Conservation (phyloP, 2,113 vertebrate genomes). For the Festucalex cinctus region DNA sequence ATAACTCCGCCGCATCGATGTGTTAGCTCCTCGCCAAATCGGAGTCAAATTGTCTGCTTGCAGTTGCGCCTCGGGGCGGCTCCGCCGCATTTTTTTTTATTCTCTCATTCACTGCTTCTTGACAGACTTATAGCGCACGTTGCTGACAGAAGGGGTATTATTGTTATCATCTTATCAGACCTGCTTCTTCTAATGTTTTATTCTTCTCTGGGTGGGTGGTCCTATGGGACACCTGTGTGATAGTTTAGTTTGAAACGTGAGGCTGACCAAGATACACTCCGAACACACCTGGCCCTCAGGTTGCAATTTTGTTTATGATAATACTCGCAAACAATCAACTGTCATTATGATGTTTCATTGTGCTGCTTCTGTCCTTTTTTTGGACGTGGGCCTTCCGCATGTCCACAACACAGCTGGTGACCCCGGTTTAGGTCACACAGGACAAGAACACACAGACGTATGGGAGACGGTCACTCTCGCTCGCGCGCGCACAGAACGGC, state of each 20-base stretch:
- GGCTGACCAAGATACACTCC: constrained; percentile 16
- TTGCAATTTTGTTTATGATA: constrained; percentile 8
- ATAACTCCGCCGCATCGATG: constrained; percentile 51
- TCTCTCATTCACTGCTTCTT: constrained; percentile 44
- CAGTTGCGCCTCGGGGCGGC: constrained; percentile 54
- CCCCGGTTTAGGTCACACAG: constrained; percentile 65
- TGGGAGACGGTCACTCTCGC: constrained; percentile 19
- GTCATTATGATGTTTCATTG: constrained; percentile 33
- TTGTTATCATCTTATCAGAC: constrained; percentile 48
- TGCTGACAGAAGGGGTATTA: constrained; percentile 60
- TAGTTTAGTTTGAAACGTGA: constrained; percentile 46
- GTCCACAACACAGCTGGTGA: constrained; percentile 71
- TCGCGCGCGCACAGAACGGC: too few species aligned
- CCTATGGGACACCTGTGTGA: constrained; percentile 27
- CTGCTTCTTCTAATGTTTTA: constrained; percentile 55
- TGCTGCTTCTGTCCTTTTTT: constrained; percentile 49
- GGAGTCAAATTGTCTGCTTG: constrained; percentile 61
- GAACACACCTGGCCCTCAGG: constrained; percentile 36
- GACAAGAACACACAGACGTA: constrained; percentile 32
- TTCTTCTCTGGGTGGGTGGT: constrained; percentile 26
- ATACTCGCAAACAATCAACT: constrained; percentile 11
- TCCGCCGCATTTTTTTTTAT: constrained; percentile 12
- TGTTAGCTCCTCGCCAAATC: constrained; percentile 20
- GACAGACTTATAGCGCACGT: constrained; percentile 44
- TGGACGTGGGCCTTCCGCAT: constrained; percentile 36